These are phyloP conservation scores for Anguilla obscura DNA, from an alignment of 2,797 vertebrate species.

Conservation along the genomic window DNA sequence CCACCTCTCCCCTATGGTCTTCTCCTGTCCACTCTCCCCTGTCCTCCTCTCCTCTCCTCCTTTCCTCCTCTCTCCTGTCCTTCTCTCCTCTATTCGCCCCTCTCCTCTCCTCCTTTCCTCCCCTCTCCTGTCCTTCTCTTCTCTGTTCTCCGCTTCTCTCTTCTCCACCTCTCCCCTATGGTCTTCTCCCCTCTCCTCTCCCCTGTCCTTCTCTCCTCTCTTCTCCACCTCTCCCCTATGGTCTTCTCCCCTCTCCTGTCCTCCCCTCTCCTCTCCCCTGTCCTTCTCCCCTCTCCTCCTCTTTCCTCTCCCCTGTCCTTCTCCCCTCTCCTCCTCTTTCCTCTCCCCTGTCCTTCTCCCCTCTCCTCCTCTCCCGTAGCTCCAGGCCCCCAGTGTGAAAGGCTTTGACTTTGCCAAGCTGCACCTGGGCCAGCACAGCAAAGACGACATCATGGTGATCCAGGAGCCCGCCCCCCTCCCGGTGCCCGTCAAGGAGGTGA, in stretches of 20 bases:
- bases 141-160: neutral
- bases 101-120: neutral
- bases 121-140: no score
- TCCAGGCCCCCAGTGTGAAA: constrained; percentile 94
- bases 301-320: neutral
- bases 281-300: no score
- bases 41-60: neutral
- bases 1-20: neutral
- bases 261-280: neutral
- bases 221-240: neutral
- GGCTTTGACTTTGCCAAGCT: constrained; percentile 98
- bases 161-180: neutral
- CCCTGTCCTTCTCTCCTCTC: neutral
- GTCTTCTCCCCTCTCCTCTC: neutral
- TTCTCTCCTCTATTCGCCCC: neutral
- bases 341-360: neutral
- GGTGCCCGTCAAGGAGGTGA: constrained; percentile 83
- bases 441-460: constrained; percentile 92
- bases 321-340: neutral
- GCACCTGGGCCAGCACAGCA: constrained; percentile 94
- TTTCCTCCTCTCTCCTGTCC: no score
- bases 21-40: neutral
- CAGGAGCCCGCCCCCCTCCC: constrained; percentile 86
- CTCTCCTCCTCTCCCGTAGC: constrained; percentile 62
- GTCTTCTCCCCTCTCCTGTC: neutral